phyloP scores from a whole-genome alignment of 2,888 invertebrate species.

The Xanthostigma xanthostigma region DNA sequence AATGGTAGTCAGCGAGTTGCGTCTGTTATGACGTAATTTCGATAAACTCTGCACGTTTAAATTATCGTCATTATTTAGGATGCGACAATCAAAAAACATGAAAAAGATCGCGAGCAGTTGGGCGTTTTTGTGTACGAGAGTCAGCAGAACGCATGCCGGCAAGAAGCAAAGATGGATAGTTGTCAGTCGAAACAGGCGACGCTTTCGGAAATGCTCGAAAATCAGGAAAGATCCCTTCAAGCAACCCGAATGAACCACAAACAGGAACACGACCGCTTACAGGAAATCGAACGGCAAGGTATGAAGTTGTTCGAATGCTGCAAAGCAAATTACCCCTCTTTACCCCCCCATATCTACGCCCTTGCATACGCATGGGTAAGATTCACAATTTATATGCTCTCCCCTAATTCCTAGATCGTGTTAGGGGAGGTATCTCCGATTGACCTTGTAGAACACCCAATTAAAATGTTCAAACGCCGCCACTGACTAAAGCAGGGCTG shows the following conservation, averaged over 20 bases:
- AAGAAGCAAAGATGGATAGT: conserved; percentile 37
- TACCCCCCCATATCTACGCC: too few species aligned
- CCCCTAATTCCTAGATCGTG: too few species aligned
- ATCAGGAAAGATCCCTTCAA: conserved; percentile 33
- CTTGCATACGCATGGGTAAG: too few species aligned
- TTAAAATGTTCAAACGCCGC: too few species aligned
- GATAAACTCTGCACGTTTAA: conserved; percentile 1
- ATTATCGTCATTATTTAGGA: conserved; percentile 23
- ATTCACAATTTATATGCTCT: too few species aligned
- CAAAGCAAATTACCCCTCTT: too few species aligned
- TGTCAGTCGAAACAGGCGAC: conserved; percentile 37
- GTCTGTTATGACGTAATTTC: neutral
- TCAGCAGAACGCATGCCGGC: conserved; percentile 41
- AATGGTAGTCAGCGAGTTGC: too few species aligned
- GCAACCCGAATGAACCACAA: conserved; percentile 33
- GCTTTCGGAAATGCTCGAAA: conserved; percentile 33
- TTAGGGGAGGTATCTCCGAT: too few species aligned
- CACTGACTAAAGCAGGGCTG: too few species aligned
- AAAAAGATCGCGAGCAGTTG: conserved; percentile 37
- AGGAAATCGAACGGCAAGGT: conserved; percentile 32
- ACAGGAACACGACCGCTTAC: conserved; percentile 30
- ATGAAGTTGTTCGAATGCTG: neutral
- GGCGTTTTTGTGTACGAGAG: conserved; percentile 44
- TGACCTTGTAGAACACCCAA: too few species aligned
- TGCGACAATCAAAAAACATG: conserved; percentile 30